Percentiles rank a stretch among this genome's conserved stretches.
These are phyloP conservation scores for Acronicta leporina DNA, from an alignment of 2,888 invertebrate genomes.

Conservation along the genomic window DNA sequence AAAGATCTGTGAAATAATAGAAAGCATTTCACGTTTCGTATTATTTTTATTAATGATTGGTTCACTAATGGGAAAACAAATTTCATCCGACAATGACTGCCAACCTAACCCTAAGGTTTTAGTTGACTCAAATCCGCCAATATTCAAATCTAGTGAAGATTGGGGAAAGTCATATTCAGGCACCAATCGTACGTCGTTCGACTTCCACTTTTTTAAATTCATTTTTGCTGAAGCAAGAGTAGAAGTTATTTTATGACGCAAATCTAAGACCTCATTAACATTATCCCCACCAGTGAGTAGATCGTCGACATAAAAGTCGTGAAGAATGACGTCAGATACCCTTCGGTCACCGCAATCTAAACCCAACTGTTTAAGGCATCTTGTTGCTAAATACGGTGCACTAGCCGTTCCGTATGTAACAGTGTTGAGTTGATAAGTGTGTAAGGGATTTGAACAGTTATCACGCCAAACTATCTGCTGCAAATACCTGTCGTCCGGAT, in stretches of 20 bases:
- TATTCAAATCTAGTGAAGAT: slow-evolving; percentile 28
- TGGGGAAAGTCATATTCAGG: slow-evolving; percentile 5
- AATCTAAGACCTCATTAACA: slow-evolving; percentile 5
- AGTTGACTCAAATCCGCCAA: slow-evolving; percentile 12
- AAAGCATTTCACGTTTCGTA: slow-evolving; percentile 45
- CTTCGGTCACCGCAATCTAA: neutral
- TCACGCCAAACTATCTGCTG: slow-evolving; percentile 11
- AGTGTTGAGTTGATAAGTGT: slow-evolving; percentile 3
- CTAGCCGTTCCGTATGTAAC: slow-evolving; percentile 8
- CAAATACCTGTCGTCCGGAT: too few species aligned
- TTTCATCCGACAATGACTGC: slow-evolving; percentile 43
- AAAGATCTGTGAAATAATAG: slow-evolving; percentile 47
- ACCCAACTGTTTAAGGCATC: neutral
- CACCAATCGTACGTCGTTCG: slow-evolving; percentile 44
- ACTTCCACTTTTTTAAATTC: slow-evolving; percentile 16
- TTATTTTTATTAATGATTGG: slow-evolving; percentile 19
- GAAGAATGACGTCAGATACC: neutral
- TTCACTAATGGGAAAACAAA: slow-evolving; percentile 20
- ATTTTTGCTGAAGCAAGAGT: slow-evolving; percentile 45
- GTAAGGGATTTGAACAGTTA: neutral
- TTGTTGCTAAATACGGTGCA: slow-evolving; percentile 1
- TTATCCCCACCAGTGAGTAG: slow-evolving; percentile 6
- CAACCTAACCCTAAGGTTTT: slow-evolving; percentile 27
- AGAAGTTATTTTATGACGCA: slow-evolving; percentile 29
- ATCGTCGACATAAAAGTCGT: slow-evolving; percentile 13